phyloP scores from a whole-genome alignment of 2,113 vertebrate genomes.

The Natator depressus region DNA sequence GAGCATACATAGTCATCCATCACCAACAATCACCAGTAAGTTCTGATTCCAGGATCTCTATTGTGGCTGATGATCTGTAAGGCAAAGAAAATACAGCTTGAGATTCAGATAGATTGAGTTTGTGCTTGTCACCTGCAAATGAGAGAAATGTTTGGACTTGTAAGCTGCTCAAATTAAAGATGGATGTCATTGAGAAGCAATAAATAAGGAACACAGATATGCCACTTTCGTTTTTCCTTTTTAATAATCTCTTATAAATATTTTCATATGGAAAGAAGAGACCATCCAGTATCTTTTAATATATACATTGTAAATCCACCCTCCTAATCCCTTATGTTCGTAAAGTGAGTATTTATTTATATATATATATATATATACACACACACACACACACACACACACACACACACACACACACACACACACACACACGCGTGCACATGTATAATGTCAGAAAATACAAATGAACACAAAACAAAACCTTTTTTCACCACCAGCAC shows the following conservation, averaged over 20 bases:
- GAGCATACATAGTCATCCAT: not conserved
- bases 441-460: not conserved
- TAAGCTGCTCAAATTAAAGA: not conserved
- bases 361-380: not conserved
- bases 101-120: not conserved
- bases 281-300: not conserved
- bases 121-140: not conserved
- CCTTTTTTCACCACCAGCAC: not conserved
- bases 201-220: not conserved
- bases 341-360: not conserved
- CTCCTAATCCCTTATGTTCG: not conserved
- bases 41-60: not conserved
- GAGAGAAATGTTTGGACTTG: not conserved
- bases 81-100: not conserved
- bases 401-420: too few relatives aligned
- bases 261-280: not conserved
- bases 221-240: not conserved
- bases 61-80: slow-evolving; percentile 13
- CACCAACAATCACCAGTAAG: not conserved
- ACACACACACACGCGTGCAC: not conserved
- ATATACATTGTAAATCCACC: not conserved
- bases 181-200: not conserved
- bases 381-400: too few relatives aligned
- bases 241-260: not conserved
- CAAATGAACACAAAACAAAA: not conserved